These are phyloP conservation scores for Scaptomyza parva DNA, from an alignment of 2,888 invertebrate genomes.

Conservation along the genomic window DNA sequence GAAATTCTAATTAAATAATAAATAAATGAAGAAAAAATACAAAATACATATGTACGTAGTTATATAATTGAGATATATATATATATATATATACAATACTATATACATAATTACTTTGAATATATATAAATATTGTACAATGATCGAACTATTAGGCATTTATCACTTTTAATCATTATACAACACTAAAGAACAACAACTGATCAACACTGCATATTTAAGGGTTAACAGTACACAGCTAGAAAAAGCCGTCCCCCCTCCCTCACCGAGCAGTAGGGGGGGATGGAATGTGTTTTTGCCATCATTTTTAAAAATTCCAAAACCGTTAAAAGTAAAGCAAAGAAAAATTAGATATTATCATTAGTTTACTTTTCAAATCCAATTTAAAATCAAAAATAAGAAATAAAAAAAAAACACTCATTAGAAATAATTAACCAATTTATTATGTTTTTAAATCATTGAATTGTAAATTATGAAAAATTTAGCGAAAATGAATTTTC, in stretches of 20 bases:
- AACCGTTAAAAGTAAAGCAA: too few species aligned
- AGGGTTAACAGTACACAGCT: constrained; percentile 28
- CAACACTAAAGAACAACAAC: constrained; percentile 36
- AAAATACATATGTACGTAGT: constrained; percentile 49
- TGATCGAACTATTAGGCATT: constrained; percentile 70
- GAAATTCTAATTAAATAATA: constrained; percentile 62
- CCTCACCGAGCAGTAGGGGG: constrained; percentile 12
- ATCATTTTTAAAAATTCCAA: constrained; percentile 6
- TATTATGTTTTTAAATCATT: constrained; percentile 20
- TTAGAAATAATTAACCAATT: constrained; percentile 18
- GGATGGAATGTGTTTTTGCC: background rate
- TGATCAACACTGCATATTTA: constrained; percentile 12
- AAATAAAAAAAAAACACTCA: constrained; percentile 13
- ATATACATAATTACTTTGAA: constrained; percentile 42
- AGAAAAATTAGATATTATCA: too few species aligned
- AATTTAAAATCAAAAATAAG: constrained; percentile 1
- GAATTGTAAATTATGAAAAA: constrained; percentile 38
- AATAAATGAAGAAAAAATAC: constrained; percentile 21
- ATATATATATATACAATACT: too few species aligned
- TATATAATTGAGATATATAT: constrained; percentile 49
- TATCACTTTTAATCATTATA: constrained; percentile 61
- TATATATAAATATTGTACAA: too few species aligned
- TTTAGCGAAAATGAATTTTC: constrained; percentile 62
- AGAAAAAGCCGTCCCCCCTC: constrained; percentile 34
- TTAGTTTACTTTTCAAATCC: constrained; percentile 28